phyloP scores from a whole-genome alignment of 2,888 invertebrate genomes.

The Galeruca laticollis region DNA sequence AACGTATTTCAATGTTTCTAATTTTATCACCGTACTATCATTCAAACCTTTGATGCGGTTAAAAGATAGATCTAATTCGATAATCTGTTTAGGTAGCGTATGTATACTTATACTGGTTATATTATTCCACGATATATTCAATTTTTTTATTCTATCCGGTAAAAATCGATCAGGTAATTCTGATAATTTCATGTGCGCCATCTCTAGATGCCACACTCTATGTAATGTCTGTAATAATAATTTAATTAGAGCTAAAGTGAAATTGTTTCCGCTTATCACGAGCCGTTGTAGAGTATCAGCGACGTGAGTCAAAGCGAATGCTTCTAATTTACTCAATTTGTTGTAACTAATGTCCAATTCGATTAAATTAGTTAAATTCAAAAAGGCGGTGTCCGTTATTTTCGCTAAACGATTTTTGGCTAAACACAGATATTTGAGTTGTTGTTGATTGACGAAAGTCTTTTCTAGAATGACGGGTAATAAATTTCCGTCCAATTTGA shows the following conservation, averaged over 20 bases:
- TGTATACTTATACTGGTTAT: constrained; percentile 72
- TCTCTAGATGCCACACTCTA: constrained; percentile 71
- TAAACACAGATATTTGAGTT: constrained; percentile 68
- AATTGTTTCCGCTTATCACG: constrained; percentile 81
- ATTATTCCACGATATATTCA: constrained; percentile 82
- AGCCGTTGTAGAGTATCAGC: constrained; percentile 74
- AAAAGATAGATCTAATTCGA: constrained; percentile 79
- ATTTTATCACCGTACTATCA: constrained; percentile 70
- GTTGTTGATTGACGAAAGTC: constrained; percentile 73
- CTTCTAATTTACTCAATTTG: constrained; percentile 77
- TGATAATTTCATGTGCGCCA: constrained; percentile 73
- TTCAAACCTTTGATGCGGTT: constrained; percentile 77
- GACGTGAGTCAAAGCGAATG: constrained; percentile 72
- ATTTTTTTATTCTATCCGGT: constrained; percentile 71
- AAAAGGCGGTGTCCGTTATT: constrained; percentile 80
- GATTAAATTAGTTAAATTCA: constrained; percentile 76
- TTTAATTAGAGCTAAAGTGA: constrained; percentile 71
- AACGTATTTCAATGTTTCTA: constrained; percentile 71
- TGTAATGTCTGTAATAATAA: constrained; percentile 71
- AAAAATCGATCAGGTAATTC: constrained; percentile 71
- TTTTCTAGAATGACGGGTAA: constrained; percentile 80
- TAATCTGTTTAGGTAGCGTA: constrained; percentile 71
- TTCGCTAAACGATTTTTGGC: constrained; percentile 81
- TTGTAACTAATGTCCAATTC: constrained; percentile 83
- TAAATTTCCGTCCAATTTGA: constrained; percentile 82